Evolutionary conservation across 2,888 invertebrate species (phyloP), one percentile per base, ranked within the genome.

Genomic region (Erebia ligea): DNA sequence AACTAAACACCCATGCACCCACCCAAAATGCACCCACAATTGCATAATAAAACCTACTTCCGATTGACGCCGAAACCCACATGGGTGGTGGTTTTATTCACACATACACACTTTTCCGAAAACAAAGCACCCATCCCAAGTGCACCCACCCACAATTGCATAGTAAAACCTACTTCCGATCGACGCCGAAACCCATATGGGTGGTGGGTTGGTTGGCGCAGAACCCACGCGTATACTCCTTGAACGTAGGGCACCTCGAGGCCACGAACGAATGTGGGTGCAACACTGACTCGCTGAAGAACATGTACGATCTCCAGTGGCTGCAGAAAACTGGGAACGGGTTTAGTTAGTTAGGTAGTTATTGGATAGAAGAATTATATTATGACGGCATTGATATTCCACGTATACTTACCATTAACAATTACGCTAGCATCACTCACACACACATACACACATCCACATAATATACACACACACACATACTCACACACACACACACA

Each of bases 281-380:
- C 13, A 94, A 77, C 0, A 95, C 90, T 0, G 95, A 95, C 81
- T 95, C 95, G 21, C 94, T 91, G 84, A 91, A 95, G 84, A 93
- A 94, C 83, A 93, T 93, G 83, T 95, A 95, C 0, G 95, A 95
- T 0, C 95, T 89, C 95, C 95, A 95, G 81, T 95, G 95, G 82
- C 95, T 95, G 89, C 95, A 95, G 88, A 95, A 95, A 75, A 94
- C 95, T 95, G 80, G 67, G 56, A 57, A 52, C 66, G 34, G 34
- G n/a, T 19, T 17, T 34, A 13, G 13, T 67, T 25, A 11, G 25
- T 40, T 52, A 52, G 50, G 25, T 54, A 4, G 56, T 11, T 56
- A 21, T 19, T 13, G 10, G 13, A 9, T 21, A 4, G 8, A 15
- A n/a, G 13, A 56, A n/a, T n/a, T n/a, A n/a, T n/a, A n/a, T n/a